Evolutionary conservation across 2,113 vertebrate species (phyloP).

Genomic region (Diphyllodes magnificus): DNA sequence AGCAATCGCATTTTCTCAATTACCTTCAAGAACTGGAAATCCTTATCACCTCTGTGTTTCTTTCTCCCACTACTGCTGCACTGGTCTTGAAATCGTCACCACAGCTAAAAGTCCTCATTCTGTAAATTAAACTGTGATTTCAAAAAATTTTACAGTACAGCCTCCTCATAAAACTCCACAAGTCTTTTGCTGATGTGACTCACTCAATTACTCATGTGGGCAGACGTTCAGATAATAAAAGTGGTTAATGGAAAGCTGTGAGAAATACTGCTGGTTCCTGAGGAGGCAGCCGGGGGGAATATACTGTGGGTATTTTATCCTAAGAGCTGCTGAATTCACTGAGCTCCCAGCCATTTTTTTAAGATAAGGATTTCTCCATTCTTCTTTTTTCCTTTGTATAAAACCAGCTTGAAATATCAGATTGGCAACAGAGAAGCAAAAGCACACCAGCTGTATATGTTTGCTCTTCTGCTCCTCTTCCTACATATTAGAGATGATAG

Average conservation of each 20-base stretch:
- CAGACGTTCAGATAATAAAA: constrained; percentile 68
- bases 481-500: background rate
- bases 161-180: constrained; percentile 39
- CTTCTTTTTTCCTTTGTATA: constrained; percentile 18
- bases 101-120: constrained; percentile 23
- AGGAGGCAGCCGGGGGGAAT: constrained; percentile 50
- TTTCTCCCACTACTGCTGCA: background rate
- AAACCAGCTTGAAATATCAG: constrained; percentile 48
- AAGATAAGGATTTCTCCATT: constrained; percentile 30
- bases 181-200: constrained; percentile 66
- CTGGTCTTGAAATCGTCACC: constrained; percentile 45
- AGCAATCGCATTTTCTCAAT: constrained; percentile 29
- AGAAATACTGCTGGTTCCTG: constrained; percentile 64
- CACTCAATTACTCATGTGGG: constrained; percentile 67
- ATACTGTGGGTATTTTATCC: constrained; percentile 43
- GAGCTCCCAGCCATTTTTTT: constrained; percentile 45
- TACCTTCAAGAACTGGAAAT: constrained; percentile 21
- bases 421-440: background rate
- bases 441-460: background rate
- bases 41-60: constrained; percentile 28
- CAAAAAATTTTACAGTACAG: background rate
- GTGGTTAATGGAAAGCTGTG: constrained; percentile 59
- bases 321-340: constrained; percentile 42
- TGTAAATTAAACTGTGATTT: constrained; percentile 51
- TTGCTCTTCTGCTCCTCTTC: background rate